These are phyloP conservation scores for Lasiurus borealis DNA, from an alignment of 2,113 vertebrate genomes.

Conservation along the genomic window DNA sequence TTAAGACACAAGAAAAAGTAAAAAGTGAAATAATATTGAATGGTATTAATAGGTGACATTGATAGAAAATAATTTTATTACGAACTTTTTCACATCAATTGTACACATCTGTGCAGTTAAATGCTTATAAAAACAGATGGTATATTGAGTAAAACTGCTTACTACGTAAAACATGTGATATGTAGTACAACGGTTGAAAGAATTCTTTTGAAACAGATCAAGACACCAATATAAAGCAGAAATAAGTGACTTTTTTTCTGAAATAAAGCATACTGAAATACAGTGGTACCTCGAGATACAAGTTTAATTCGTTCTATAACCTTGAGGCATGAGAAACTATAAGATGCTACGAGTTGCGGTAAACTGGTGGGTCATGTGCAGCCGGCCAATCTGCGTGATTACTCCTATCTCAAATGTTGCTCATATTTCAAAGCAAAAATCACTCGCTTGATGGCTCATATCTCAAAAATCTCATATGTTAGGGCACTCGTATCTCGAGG, in stretches of 20 bases:
- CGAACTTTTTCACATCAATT: slow-evolving; percentile 64
- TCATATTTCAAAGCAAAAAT: too few relatives aligned
- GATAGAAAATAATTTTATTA: slow-evolving; percentile 54
- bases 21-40: background rate
- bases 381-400: too few relatives aligned
- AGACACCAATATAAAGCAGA: slow-evolving; percentile 63
- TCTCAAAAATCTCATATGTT: too few relatives aligned
- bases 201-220: slow-evolving; percentile 73
- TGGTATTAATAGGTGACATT: slow-evolving; percentile 20
- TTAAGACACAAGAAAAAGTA: slow-evolving; percentile 56
- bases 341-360: too few relatives aligned
- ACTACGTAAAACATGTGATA: slow-evolving; percentile 67
- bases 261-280: slow-evolving; percentile 54
- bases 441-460: too few relatives aligned
- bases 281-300: too few relatives aligned
- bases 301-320: too few relatives aligned
- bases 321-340: too few relatives aligned
- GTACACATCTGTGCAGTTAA: slow-evolving; percentile 68
- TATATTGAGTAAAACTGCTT: slow-evolving; percentile 64
- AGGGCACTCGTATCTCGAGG: too few relatives aligned
- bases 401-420: too few relatives aligned
- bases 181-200: slow-evolving; percentile 63
- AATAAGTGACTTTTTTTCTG: slow-evolving; percentile 62
- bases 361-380: too few relatives aligned
- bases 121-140: slow-evolving; percentile 79